Evolutionary conservation across 2,888 invertebrate species (phyloP), one percentile per base, ranked within the genome.

Genomic region (Seira musarum): DNA sequence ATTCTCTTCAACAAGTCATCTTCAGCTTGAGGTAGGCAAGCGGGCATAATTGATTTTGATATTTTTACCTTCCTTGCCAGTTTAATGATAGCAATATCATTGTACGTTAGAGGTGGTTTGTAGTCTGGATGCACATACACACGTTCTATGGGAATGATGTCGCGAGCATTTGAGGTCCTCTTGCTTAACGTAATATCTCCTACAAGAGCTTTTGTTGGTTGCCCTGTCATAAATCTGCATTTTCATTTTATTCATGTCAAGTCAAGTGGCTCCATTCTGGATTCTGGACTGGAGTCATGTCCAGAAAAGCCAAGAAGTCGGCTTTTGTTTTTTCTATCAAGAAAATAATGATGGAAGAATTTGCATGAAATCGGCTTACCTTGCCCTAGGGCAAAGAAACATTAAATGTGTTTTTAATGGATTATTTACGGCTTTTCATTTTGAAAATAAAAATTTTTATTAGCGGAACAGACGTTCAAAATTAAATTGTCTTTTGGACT

Each of bases 11-110:
- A 89, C 83, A 91, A 85, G 69, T 90, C 89, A 84, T 91, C 91
- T 61, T 89, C 89, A 0, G 91, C 89, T 87, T 92, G 91, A 0
- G 92, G 92, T 75, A 92, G 87, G 87, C 92, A 92, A 65, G 91
- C 91, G 0, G 91, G 90, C 0, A 89, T 88, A 78, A 83, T 83
- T 5, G 87, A 82, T 10, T 81, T 82, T 17, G 84, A 72, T 13
- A 85, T 46, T 1, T 61, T 63, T 0, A 84, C 35, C 30, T 83
- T 84, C 53, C 22, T 73, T 13, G 49, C 70, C 65, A 86, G 60
- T 65, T 81, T 75, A 1, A 86, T 25, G 15, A 86, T 64, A 0
- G 86, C 86, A 24, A 86, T 69, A 53, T 86, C 86, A 77, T 86
- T 81, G 61, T 86, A 86, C 13, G 70, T 83, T 1, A 63, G 17